Evolutionary conservation across 2,888 invertebrate species (phyloP).

Genomic region (Drosophila macrospina): DNA sequence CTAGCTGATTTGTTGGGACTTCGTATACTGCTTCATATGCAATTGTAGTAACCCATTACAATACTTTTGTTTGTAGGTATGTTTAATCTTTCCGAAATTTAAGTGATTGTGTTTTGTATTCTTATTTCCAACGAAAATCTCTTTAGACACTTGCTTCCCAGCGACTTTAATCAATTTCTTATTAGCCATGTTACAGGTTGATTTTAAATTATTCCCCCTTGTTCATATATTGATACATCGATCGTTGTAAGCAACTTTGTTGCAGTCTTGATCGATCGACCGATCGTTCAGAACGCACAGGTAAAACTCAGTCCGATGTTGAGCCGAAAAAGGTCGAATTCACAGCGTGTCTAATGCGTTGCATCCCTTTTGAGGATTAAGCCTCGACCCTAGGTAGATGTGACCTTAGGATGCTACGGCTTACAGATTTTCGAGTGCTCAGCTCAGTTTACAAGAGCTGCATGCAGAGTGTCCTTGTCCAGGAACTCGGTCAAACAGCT

Average conservation of each 20-base stretch:
- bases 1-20: neutral
- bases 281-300: slow-evolving; percentile 24
- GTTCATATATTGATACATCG: neutral
- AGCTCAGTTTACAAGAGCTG: slow-evolving; percentile 15
- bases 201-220: neutral
- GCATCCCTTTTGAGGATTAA: slow-evolving; percentile 70
- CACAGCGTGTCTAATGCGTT: slow-evolving; percentile 63
- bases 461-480: neutral
- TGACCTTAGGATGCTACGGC: slow-evolving; percentile 10
- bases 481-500: slow-evolving; percentile 30
- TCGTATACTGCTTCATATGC: neutral
- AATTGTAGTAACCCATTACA: neutral
- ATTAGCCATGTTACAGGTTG: slow-evolving; percentile 63
- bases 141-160: neutral
- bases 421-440: slow-evolving; percentile 12
- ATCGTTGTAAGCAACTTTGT: slow-evolving; percentile 6
- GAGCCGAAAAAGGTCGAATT: slow-evolving; percentile 21
- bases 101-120: neutral
- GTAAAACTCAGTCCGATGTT: slow-evolving; percentile 14
- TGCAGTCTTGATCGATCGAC: slow-evolving; percentile 61
- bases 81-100: no score
- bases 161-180: slow-evolving; percentile 39
- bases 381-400: slow-evolving; percentile 44
- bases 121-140: neutral
- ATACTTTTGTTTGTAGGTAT: no score